phyloP scores from a whole-genome alignment of 2,797 vertebrate species.

The Momotus momota region DNA sequence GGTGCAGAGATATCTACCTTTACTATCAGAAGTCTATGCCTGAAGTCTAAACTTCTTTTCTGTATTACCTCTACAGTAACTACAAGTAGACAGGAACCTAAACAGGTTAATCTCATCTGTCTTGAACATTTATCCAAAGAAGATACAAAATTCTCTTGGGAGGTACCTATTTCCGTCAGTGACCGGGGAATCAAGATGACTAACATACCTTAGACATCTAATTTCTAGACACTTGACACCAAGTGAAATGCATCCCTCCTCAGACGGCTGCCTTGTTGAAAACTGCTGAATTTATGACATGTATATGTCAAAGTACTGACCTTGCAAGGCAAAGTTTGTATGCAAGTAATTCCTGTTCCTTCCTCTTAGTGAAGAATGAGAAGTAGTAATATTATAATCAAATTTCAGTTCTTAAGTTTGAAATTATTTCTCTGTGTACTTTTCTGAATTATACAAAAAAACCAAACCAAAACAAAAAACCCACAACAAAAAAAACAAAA shows the following conservation, averaged over 20 bases:
- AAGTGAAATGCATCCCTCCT: background rate
- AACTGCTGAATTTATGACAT: background rate
- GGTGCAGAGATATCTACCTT: background rate
- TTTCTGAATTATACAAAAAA: background rate
- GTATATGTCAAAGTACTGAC: background rate
- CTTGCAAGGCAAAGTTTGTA: background rate
- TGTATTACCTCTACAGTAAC: background rate
- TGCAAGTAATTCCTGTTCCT: background rate
- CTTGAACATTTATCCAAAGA: background rate
- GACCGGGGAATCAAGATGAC: background rate
- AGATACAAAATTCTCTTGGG: background rate
- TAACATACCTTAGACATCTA: background rate
- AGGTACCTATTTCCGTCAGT: background rate
- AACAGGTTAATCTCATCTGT: background rate
- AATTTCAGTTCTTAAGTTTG: background rate
- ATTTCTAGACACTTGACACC: background rate
- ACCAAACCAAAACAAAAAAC: too few relatives aligned
- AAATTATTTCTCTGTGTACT: background rate
- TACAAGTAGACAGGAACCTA: background rate
- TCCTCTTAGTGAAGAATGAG: background rate
- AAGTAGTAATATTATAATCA: background rate
- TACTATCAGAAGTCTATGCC: background rate
- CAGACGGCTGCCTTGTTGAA: background rate
- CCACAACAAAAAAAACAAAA: background rate
- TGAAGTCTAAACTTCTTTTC: background rate